These are phyloP conservation scores for Dasypogon diadema DNA, from an alignment of 2,888 invertebrate genomes.

Conservation along the genomic window DNA sequence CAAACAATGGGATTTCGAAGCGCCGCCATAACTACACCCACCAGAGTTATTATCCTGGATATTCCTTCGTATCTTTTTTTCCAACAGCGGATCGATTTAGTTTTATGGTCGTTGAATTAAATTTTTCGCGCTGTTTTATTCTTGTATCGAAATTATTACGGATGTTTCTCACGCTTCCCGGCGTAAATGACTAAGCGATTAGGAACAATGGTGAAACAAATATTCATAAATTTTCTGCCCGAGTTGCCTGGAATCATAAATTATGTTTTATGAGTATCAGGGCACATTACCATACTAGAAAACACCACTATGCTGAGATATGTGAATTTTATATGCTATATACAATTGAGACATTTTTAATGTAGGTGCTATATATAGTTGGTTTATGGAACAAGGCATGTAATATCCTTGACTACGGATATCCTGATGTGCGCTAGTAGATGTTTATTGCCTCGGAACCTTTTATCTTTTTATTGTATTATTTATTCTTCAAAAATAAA, in stretches of 20 bases:
- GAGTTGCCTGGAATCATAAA: slow-evolving; percentile 29
- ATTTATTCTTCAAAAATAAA: no score
- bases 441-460: no score
- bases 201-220: slow-evolving; percentile 41
- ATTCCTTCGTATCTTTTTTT: background rate
- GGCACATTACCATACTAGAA: background rate
- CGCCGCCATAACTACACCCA: background rate
- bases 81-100: slow-evolving; percentile 22
- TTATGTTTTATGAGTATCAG: slow-evolving; percentile 16
- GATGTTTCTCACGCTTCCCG: slow-evolving; percentile 12
- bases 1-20: background rate
- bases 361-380: no score
- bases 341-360: background rate
- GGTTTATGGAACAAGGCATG: background rate
- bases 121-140: slow-evolving; percentile 8
- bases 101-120: slow-evolving; percentile 34
- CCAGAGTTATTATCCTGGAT: background rate
- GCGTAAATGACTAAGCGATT: slow-evolving; percentile 21
- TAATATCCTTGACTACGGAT: no score
- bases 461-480: no score
- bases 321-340: slow-evolving; percentile 6
- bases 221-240: slow-evolving; percentile 40
- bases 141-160: background rate
- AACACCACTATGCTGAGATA: slow-evolving; percentile 7
- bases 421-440: no score